Evolutionary conservation across 92 coral and sea anemone genomes (phyloP).

Genomic region (Palythoa grandiflora): DNA sequence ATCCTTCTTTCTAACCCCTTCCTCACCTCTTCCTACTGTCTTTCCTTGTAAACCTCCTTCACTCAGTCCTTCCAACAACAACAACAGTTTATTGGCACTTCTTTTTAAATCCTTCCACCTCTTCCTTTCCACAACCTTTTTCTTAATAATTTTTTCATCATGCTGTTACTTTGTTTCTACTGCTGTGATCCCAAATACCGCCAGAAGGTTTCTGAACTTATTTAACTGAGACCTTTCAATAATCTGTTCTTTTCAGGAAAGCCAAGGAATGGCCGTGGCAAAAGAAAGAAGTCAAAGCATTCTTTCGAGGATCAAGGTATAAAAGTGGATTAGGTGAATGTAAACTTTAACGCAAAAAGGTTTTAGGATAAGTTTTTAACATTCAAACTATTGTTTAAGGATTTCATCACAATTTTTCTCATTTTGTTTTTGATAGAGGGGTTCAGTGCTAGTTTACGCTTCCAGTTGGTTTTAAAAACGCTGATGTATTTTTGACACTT

Average conservation of each 20-base stretch:
- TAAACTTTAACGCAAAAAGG: neutral
- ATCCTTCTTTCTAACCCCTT: no score
- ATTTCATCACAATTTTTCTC: no score
- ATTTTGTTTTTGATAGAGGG: no score
- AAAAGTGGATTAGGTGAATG: neutral
- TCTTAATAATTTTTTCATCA: neutral
- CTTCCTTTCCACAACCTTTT: neutral
- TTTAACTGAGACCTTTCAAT: no score
- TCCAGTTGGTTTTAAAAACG: no score
- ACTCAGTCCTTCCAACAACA: no score
- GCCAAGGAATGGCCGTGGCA: conserved; percentile 91
- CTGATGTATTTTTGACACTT: no score
- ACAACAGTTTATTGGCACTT: neutral
- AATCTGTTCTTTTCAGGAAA: conserved; percentile 58
- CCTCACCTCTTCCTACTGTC: no score
- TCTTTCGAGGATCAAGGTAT: conserved; percentile 98
- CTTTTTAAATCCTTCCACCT: neutral
- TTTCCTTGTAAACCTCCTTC: no score
- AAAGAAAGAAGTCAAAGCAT: conserved; percentile 84
- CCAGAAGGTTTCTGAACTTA: neutral
- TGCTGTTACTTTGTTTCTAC: neutral
- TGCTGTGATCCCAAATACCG: neutral
- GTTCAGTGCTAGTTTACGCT: no score
- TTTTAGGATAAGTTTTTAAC: neutral
- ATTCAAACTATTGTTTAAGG: no score